A percentile compares a stretch with the other conserved stretches of the same genome.
These are phyloP conservation scores for Nudaria mundana DNA, from an alignment of 2,888 invertebrate species.

Conservation along the genomic window DNA sequence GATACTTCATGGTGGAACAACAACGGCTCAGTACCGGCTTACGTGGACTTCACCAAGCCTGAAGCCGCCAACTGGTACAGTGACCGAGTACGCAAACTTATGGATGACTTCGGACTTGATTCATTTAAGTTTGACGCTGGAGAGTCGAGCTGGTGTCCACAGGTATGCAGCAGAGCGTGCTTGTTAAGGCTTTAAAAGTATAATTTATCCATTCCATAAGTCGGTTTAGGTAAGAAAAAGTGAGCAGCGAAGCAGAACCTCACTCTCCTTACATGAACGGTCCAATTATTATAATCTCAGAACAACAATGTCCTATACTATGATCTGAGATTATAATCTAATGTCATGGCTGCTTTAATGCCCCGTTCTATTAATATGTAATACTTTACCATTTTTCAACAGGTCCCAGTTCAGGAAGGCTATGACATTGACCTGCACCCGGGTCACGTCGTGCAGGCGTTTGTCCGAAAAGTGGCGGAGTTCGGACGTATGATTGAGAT, in stretches of 20 bases:
- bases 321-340: too few relatives aligned
- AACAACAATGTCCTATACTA: too few relatives aligned
- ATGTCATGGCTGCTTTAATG: not conserved
- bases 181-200: not conserved
- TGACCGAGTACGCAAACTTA: constrained; percentile 72
- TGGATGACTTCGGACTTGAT: constrained; percentile 83
- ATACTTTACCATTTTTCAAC: constrained; percentile 2
- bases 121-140: constrained; percentile 92
- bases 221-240: too few relatives aligned
- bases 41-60: constrained; percentile 88
- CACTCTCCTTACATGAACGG: too few relatives aligned
- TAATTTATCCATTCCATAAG: not conserved
- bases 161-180: constrained; percentile 47
- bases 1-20: constrained; percentile 79
- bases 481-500: constrained; percentile 86
- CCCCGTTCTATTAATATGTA: too few relatives aligned
- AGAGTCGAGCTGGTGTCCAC: constrained; percentile 85
- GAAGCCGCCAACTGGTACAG: constrained; percentile 84
- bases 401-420: constrained; percentile 80
- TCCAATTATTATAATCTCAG: too few relatives aligned
- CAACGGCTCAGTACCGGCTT: constrained; percentile 76
- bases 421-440: constrained; percentile 76
- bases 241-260: too few relatives aligned
- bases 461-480: constrained; percentile 77
- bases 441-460: constrained; percentile 77